These are phyloP conservation scores for Magallana ariakensis DNA, from an alignment of 1,140 invertebrate genomes.

Conservation along the genomic window DNA sequence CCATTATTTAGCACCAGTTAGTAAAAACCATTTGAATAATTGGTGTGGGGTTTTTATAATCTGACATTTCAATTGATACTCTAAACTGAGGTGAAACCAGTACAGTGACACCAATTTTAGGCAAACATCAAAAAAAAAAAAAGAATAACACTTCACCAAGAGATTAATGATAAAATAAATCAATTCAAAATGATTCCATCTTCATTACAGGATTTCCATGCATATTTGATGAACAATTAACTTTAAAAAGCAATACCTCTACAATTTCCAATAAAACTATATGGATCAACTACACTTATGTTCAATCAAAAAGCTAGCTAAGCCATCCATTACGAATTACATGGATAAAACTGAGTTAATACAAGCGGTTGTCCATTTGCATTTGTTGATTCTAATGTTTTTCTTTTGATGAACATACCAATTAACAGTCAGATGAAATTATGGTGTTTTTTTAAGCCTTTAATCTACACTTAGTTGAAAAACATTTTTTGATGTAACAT, in stretches of 20 bases:
- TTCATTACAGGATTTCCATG: background rate
- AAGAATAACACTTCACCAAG: too few species aligned
- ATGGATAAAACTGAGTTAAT: background rate
- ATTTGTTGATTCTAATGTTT: background rate
- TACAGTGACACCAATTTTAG: too few species aligned
- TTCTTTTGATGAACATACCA: background rate
- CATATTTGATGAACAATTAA: slow-evolving; percentile 23
- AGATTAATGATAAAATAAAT: background rate
- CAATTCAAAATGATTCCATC: background rate
- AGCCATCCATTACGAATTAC: background rate
- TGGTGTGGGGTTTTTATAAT: too few species aligned
- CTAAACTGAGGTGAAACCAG: too few species aligned
- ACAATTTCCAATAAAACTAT: background rate
- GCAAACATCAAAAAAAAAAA: too few species aligned
- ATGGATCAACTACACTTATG: background rate
- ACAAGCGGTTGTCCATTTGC: background rate
- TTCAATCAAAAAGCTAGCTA: background rate
- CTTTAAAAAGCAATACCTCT: background rate
- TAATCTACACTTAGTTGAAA: background rate
- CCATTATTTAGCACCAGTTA: too few species aligned
- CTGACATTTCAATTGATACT: too few species aligned
- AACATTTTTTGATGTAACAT: background rate
- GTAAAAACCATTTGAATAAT: too few species aligned
- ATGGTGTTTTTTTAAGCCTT: background rate
- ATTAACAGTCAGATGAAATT: background rate